Evolutionary conservation across 2,888 invertebrate species (phyloP), one percentile per base, ranked within the genome.

Genomic region (Chalcosyrphus nemorum): DNA sequence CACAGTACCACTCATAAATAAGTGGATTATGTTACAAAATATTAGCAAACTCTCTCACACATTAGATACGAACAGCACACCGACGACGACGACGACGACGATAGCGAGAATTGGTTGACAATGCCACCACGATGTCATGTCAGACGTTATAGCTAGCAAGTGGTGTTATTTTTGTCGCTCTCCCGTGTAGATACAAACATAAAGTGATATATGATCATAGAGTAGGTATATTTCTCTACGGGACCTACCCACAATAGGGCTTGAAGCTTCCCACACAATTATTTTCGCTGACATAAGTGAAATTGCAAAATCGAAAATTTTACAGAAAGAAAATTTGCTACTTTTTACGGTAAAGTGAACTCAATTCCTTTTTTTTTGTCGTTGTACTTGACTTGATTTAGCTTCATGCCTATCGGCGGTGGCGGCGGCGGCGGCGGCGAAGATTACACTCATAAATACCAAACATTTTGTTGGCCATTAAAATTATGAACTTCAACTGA

Each of bases 11-110:
- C 54, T 70, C 68, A 47, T 66, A 68, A 66, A 68, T 59, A 68
- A 68, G 43, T 77, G 68, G 68, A 77, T 77, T 77, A 54, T 45
- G 61, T 77, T 77, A 50, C 76, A 43, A 68, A 76, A 59, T 74
- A 56, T 68, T 56, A 68, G 68, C 54, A 21, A 68, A 32, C 41
- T 50, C 41, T 47, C 56, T 59, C 35, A 35, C 24, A 45, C 29
- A 29, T 29, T 47, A 9, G 15, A 4, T 29, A 17, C 2, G n/a
- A n/a, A n/a, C n/a, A n/a, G n/a, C n/a, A n/a, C n/a, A n/a, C n/a
- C n/a, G 21, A 17, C 4, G 11, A 56, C 45, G 19, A 21, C 50
- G 9, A 27, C 11, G 9, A 0, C 29, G 7, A 27, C 41, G 61
- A 57, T 45, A 45, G 21, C 50, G 41, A 45, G 54, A 68, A 70